Conservation (phyloP, 1,140 invertebrate species). For the Hirudo medicinalis region DNA sequence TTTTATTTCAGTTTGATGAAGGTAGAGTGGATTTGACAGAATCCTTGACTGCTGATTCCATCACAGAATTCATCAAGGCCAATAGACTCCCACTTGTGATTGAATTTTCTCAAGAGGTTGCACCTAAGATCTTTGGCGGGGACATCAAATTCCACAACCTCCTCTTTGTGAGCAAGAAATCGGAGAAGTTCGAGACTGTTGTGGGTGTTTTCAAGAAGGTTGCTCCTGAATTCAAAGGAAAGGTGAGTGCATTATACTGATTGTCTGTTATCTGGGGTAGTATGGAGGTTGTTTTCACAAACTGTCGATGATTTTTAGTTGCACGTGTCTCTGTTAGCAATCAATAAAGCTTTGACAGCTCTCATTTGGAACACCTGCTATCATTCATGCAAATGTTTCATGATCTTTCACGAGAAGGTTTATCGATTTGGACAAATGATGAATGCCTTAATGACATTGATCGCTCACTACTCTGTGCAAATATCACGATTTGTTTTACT, state of each 20-base stretch:
- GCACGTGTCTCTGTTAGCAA: no score
- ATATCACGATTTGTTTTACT: no score
- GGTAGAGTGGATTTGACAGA: conserved; percentile 63
- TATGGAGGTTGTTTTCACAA: no score
- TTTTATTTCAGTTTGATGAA: conserved; percentile 70
- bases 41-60: conserved; percentile 49
- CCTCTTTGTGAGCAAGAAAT: conserved; percentile 80
- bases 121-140: conserved; percentile 92
- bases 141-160: conserved; percentile 91
- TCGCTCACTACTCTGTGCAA: no score
- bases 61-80: conserved; percentile 70
- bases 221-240: conserved; percentile 75
- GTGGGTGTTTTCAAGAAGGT: conserved; percentile 49
- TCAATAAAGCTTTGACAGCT: no score
- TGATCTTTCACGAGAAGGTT: no score
- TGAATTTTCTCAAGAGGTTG: conserved; percentile 84
- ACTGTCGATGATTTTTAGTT: no score
- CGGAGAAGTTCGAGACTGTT: conserved; percentile 58
- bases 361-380: no score
- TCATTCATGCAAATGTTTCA: no score
- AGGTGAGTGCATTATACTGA: conserved; percentile 45
- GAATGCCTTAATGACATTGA: no score
- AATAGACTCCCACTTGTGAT: conserved; percentile 82
- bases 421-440: no score
- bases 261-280: no score